Percentiles rank a stretch among this genome's conserved stretches.
Conservation (phyloP, 2,797 vertebrate genomes). For the Neoniphon sammara region DNA sequence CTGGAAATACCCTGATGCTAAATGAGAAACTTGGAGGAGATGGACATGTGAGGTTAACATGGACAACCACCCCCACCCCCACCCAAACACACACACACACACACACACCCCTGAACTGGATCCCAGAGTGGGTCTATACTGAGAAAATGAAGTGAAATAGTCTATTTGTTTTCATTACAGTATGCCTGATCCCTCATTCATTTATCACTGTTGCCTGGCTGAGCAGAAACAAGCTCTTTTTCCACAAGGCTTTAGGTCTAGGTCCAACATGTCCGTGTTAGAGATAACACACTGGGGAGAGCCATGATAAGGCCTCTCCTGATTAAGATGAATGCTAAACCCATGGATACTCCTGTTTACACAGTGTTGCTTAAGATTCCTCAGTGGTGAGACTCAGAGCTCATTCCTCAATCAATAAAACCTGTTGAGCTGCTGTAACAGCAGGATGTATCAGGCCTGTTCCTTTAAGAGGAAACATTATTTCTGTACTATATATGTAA, state of each 20-base stretch:
- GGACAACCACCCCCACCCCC: neutral
- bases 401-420: slow-evolving; percentile 31
- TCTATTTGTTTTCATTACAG: slow-evolving; percentile 32
- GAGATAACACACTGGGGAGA: slow-evolving; percentile 7
- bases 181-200: neutral
- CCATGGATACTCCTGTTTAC: slow-evolving; percentile 41
- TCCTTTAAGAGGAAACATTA: slow-evolving; percentile 20
- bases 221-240: neutral
- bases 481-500: neutral
- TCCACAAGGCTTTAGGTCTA: neutral
- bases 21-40: slow-evolving; percentile 1
- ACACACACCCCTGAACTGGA: neutral
- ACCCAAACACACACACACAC: too few relatives aligned
- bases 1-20: slow-evolving; percentile 30
- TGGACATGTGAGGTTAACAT: neutral
- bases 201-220: slow-evolving; percentile 38
- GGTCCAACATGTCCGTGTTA: slow-evolving; percentile 27
- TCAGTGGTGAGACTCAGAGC: neutral
- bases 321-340: slow-evolving; percentile 34
- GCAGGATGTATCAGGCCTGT: neutral
- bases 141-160: neutral
- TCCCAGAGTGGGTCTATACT: neutral
- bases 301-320: slow-evolving; percentile 27
- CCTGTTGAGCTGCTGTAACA: neutral
- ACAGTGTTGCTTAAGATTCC: slow-evolving; percentile 28